Conservation (phyloP, 2,888 invertebrate genomes). For the Pristionchus entomophagus region DNA sequence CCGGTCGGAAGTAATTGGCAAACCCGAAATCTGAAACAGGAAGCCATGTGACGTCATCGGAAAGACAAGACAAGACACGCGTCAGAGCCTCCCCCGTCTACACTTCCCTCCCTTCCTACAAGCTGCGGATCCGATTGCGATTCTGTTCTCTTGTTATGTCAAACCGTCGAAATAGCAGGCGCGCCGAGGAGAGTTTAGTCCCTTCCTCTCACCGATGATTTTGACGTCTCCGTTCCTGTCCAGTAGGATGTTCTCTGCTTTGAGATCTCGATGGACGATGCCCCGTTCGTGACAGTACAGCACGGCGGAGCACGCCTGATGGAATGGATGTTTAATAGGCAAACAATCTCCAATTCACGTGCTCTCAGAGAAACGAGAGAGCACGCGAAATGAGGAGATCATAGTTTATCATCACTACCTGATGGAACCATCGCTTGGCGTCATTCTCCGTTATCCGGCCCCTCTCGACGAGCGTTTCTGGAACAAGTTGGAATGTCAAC, state of each 20-base stretch:
- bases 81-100: not conserved
- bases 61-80: not conserved
- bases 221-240: conserved; percentile 67
- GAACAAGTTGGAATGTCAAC: no score
- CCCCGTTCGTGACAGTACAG: conserved; percentile 68
- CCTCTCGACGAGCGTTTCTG: conserved; percentile 68
- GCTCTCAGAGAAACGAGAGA: no score
- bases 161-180: not conserved
- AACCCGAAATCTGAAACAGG: conserved; percentile 88
- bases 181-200: not conserved
- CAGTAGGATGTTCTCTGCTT: conserved; percentile 72
- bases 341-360: conserved; percentile 65
- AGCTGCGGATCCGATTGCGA: not conserved
- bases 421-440: conserved; percentile 69
- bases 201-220: conserved; percentile 77
- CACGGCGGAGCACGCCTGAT: conserved; percentile 66
- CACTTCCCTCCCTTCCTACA: not conserved
- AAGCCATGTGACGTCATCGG: not conserved
- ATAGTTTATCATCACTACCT: no score
- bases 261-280: conserved; percentile 74
- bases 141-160: not conserved
- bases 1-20: conserved; percentile 86
- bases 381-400: no score
- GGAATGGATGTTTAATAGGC: no score
- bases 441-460: conserved; percentile 60